Conservation (phyloP, 2,113 vertebrate species). For the Cinclus cinclus region DNA sequence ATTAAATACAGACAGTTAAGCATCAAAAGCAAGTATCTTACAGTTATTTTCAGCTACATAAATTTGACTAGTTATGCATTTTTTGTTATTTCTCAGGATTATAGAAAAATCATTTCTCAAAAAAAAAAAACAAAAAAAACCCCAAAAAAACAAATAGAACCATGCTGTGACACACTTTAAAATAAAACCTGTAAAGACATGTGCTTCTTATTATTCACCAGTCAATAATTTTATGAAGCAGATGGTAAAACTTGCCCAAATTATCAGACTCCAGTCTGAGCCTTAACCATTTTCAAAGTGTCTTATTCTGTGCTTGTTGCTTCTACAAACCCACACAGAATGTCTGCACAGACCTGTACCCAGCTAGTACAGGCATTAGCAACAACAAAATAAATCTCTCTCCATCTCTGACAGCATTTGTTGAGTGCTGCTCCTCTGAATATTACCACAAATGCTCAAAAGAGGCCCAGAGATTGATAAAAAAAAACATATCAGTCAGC, state of each 20-base stretch:
- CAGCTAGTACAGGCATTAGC: not conserved
- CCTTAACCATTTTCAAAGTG: not conserved
- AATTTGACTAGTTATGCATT: not conserved
- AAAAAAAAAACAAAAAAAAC: not conserved
- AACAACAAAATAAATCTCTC: not conserved
- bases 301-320: not conserved
- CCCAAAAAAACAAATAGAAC: not conserved
- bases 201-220: not conserved
- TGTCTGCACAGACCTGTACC: not conserved
- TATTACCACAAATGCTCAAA: not conserved
- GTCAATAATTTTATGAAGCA: not conserved
- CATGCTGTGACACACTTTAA: not conserved
- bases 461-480: fast-evolving
- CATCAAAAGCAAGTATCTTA: not conserved
- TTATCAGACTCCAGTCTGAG: not conserved
- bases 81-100: not conserved
- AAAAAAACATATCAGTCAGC: not conserved
- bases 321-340: not conserved
- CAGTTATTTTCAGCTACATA: not conserved
- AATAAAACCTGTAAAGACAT: not conserved
- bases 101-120: not conserved
- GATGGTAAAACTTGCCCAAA: not conserved
- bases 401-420: not conserved
- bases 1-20: not conserved
- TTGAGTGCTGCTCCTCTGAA: not conserved